phyloP scores from a whole-genome alignment of 2,113 vertebrate species.

The Montifringilla adamsi region DNA sequence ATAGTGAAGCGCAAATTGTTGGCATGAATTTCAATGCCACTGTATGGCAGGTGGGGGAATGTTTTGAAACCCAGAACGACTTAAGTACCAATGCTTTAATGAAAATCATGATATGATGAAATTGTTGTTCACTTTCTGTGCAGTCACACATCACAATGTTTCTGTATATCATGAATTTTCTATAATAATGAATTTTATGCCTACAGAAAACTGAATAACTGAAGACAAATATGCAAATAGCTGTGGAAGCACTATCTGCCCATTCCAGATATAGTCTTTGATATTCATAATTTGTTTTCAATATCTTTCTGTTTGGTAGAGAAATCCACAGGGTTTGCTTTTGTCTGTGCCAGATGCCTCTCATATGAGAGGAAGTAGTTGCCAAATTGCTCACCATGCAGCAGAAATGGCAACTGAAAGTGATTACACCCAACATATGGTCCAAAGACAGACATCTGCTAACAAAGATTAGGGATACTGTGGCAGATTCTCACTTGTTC shows the following conservation, averaged over 20 bases:
- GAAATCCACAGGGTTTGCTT: constrained; percentile 5
- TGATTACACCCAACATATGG: constrained; percentile 61
- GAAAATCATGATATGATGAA: neutral
- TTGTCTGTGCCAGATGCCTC: constrained; percentile 43
- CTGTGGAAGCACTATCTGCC: neutral
- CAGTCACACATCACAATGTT: neutral
- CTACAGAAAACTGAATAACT: neutral
- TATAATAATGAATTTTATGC: neutral
- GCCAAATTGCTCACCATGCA: constrained; percentile 56
- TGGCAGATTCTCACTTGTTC: constrained; percentile 32
- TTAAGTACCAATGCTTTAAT: neutral
- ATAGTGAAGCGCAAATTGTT: neutral
- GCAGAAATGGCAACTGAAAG: constrained; percentile 54
- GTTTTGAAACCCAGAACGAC: neutral
- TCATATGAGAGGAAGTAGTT: neutral
- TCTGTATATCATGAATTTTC: neutral
- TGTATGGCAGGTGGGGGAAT: neutral
- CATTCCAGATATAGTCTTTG: constrained; percentile 6
- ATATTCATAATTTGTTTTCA: constrained; percentile 31
- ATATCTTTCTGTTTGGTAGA: neutral
- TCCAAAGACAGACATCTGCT: constrained; percentile 67
- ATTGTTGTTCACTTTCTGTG: neutral
- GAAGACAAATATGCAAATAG: neutral
- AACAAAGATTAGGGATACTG: constrained; percentile 54
- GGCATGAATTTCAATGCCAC: neutral